These are phyloP conservation scores for Chaetops frenatus DNA, from an alignment of 2,113 vertebrate genomes.

Conservation along the genomic window DNA sequence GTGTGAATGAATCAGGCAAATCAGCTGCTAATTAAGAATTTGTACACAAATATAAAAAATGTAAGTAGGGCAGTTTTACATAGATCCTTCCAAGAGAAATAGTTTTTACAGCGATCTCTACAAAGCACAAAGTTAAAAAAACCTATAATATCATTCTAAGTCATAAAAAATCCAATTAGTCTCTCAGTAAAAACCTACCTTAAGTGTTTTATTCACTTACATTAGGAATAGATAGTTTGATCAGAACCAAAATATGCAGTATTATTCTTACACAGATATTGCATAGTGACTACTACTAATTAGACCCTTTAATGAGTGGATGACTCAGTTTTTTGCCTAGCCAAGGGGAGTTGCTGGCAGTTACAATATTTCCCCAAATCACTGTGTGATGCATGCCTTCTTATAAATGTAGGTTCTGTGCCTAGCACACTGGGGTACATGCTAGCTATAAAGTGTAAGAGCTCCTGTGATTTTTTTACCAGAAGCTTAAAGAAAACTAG, in stretches of 20 bases:
- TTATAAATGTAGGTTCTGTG: neutral
- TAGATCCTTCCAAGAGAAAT: neutral
- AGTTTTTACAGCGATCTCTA: neutral
- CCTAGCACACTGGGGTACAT: too few relatives aligned
- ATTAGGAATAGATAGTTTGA: neutral
- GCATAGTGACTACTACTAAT: neutral
- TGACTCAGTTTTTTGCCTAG: neutral
- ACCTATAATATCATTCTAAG: neutral
- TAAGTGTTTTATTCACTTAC: neutral
- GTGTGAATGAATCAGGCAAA: neutral
- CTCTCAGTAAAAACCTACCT: neutral
- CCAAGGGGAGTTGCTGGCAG: neutral
- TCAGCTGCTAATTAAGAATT: neutral
- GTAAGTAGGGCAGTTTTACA: neutral
- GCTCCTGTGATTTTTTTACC: neutral
- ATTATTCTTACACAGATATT: neutral
- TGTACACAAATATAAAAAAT: neutral
- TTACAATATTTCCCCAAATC: neutral
- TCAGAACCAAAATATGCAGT: neutral
- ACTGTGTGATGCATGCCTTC: neutral
- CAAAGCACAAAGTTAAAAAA: neutral
- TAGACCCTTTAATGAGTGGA: neutral
- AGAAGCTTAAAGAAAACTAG: neutral
- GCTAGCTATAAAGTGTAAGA: neutral
- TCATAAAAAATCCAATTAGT: neutral